A percentile compares a stretch with the other conserved stretches of the same genome.
Evolutionary conservation across 2,797 vertebrate genomes (phyloP).

Genomic region (Momotus momota): DNA sequence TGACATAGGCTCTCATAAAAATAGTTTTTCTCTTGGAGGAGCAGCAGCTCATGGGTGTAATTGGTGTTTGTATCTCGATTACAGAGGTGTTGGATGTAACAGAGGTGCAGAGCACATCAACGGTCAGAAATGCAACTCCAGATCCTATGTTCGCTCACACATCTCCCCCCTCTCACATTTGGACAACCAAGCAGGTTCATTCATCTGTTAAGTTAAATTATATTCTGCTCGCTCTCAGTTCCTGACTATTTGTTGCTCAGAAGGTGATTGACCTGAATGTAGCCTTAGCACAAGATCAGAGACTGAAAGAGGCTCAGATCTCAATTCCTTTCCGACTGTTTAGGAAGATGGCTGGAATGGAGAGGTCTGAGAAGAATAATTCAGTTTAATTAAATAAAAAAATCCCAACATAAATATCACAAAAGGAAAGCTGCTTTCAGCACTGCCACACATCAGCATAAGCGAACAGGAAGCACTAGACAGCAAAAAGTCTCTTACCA

Average conservation of each 20-base stretch:
- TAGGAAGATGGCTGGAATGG: not conserved
- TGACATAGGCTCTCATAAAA: not conserved
- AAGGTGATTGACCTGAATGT: not conserved
- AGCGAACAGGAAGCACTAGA: not conserved
- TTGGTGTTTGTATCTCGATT: not conserved
- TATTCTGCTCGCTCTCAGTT: not conserved
- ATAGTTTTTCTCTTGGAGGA: not conserved
- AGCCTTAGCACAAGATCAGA: not conserved
- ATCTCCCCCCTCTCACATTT: not conserved
- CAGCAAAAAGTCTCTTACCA: slow-evolving; percentile 78
- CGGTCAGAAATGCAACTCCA: not conserved
- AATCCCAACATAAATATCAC: not conserved
- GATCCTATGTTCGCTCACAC: not conserved
- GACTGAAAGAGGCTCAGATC: not conserved
- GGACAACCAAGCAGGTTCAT: not conserved
- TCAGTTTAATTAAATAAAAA: not conserved
- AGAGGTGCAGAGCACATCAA: not conserved
- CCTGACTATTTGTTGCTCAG: not conserved
- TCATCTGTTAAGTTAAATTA: not conserved
- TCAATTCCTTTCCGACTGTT: not conserved
- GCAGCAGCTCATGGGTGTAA: not conserved
- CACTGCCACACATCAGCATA: not conserved
- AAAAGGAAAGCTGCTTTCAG: not conserved
- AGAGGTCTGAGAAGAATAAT: not conserved
- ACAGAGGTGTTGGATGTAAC: not conserved